phyloP scores from a whole-genome alignment of 2,888 invertebrate genomes.

The Andrena dorsata region DNA sequence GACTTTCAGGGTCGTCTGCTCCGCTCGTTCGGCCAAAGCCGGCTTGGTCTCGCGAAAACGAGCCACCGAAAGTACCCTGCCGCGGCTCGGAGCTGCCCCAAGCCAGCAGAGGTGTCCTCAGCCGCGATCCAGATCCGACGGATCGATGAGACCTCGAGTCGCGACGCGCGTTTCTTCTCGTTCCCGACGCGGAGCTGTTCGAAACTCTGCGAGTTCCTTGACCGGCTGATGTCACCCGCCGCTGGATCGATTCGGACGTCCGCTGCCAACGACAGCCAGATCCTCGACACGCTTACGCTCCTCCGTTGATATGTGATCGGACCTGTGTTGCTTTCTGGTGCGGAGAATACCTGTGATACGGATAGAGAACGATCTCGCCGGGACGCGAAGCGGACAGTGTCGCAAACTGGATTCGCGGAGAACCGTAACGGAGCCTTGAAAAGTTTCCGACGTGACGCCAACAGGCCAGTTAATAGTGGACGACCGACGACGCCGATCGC shows the following conservation, averaged over 20 bases:
- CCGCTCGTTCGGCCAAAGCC: constrained; percentile 67
- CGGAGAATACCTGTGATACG: neutral
- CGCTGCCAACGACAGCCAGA: constrained; percentile 7
- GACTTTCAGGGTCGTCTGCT: constrained; percentile 83
- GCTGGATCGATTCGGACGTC: constrained; percentile 7
- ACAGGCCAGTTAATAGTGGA: constrained; percentile 3
- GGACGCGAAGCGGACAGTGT: neutral
- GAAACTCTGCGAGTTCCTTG: constrained; percentile 47
- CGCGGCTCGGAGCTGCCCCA: constrained; percentile 18
- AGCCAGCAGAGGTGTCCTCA: constrained; percentile 14
- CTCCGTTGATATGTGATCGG: constrained; percentile 32
- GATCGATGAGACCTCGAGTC: constrained; percentile 28
- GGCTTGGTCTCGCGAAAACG: constrained; percentile 63
- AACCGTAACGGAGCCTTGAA: constrained; percentile 31
- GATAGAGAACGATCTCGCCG: neutral
- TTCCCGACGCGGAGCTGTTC: neutral
- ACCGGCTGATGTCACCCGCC: constrained; percentile 41
- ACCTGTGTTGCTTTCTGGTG: constrained; percentile 10
- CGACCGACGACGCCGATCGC: constrained; percentile 41
- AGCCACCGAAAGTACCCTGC: constrained; percentile 53
- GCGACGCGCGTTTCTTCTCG: constrained; percentile 19
- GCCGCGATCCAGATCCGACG: constrained; percentile 19
- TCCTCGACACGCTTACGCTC: neutral
- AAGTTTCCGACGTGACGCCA: constrained; percentile 22
- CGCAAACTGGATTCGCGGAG: constrained; percentile 22